phyloP scores from a whole-genome alignment of 2,113 vertebrate species.

The Serranochromis macrocephalus region DNA sequence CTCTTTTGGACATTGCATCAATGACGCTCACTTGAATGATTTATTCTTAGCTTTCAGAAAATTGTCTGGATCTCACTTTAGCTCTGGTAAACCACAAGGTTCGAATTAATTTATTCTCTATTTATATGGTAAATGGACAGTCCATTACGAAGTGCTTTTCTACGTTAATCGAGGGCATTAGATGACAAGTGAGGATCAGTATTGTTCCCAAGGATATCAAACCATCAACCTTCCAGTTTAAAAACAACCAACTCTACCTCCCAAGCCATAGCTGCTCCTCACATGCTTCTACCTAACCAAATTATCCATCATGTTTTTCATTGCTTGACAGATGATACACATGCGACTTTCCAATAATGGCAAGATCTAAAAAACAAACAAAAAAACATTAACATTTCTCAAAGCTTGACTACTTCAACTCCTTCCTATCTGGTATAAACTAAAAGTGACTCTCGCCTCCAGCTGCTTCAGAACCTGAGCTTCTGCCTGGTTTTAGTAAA shows the following conservation, averaged over 20 bases:
- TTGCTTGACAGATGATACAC: not conserved
- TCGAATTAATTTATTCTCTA: not conserved
- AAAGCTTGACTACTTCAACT: not conserved
- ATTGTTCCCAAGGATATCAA: not conserved
- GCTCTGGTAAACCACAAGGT: not conserved
- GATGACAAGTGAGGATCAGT: not conserved
- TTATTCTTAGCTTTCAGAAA: not conserved
- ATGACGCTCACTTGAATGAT: not conserved
- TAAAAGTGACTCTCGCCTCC: not conserved
- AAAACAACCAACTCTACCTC: not conserved
- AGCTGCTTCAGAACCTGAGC: not conserved
- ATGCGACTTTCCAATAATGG: not conserved
- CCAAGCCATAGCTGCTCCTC: not conserved
- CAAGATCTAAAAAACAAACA: not conserved
- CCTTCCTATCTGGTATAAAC: not conserved
- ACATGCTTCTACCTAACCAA: not conserved
- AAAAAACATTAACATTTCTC: not conserved
- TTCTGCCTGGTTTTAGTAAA: not conserved
- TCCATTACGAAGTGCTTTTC: not conserved
- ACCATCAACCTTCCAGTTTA: not conserved
- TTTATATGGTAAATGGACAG: not conserved
- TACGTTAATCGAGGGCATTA: accelerated
- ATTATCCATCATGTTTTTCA: not conserved
- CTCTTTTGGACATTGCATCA: not conserved
- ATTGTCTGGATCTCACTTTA: not conserved